Conservation (phyloP, 2,797 vertebrate species). For the Carapus acus region DNA sequence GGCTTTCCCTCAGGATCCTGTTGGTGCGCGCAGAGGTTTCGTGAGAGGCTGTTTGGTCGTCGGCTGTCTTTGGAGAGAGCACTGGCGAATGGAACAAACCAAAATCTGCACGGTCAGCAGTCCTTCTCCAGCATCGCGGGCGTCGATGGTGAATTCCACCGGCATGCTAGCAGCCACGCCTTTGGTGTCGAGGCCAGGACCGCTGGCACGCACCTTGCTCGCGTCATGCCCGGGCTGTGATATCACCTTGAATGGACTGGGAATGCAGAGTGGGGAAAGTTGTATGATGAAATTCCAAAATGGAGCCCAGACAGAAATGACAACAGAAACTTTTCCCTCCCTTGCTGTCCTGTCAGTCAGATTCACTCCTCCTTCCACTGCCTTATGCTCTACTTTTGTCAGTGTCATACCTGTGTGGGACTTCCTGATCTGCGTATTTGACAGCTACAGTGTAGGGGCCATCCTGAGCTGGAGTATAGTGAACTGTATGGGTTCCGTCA, state of each 20-base stretch:
- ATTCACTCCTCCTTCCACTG: too few relatives aligned
- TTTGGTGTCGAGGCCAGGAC: slow-evolving; percentile 84
- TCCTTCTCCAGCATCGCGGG: slow-evolving; percentile 90
- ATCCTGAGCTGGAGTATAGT: slow-evolving; percentile 86
- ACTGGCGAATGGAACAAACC: slow-evolving; percentile 70
- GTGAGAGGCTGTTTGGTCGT: background rate
- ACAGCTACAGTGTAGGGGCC: slow-evolving; percentile 90
- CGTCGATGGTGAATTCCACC: slow-evolving; percentile 95
- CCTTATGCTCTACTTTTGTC: too few relatives aligned
- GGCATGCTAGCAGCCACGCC: slow-evolving; percentile 91
- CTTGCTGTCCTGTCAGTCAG: too few relatives aligned
- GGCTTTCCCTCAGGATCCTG: slow-evolving; percentile 93
- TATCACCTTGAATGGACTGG: slow-evolving; percentile 92
- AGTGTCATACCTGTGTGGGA: slow-evolving; percentile 85
- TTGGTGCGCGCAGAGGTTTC: slow-evolving; percentile 6
- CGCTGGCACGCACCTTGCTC: slow-evolving; percentile 93
- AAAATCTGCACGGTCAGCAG: slow-evolving; percentile 94
- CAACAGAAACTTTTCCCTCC: too few relatives aligned
- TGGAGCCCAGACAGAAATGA: too few relatives aligned
- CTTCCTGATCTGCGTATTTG: slow-evolving; percentile 89
- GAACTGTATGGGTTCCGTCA: slow-evolving; percentile 88
- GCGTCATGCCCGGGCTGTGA: slow-evolving; percentile 88
- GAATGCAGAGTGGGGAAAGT: slow-evolving; percentile 15
- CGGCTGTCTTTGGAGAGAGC: background rate
- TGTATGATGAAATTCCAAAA: too few relatives aligned